Base-by-base conservation (phyloP, 2,113 vertebrate species). In the Bombycilla garrulus region DNA sequence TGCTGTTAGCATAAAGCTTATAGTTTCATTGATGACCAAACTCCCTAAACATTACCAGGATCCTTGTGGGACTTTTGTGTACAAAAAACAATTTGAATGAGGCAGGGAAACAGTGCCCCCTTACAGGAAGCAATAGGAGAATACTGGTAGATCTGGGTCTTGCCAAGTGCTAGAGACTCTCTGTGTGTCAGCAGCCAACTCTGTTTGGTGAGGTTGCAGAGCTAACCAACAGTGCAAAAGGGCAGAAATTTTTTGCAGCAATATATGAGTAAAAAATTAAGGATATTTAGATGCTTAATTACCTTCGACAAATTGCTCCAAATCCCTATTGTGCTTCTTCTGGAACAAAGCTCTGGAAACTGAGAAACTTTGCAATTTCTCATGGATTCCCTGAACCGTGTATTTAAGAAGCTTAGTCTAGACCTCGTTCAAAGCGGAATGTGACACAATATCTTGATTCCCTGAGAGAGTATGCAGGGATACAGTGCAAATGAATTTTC, bases 31-130 rank as follows among this genome's bases (percentile, higher is more conserved):
- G 57, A 42, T 65, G 29, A 29, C 5, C 31, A 86, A 69, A n/a
- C 11, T 19, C 9, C 6, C 14, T 19, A 18, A 54, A 22, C 3
- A 1, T 31, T 2, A 1, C 12, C 26, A 38, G 44, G n/a, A 36
- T 67, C 18, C 6, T 56, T 19, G 18, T 50, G 12, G 51, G 33
- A 47, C 20, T 91, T 84, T 84, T 70, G 33, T n/a, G 10, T 18
- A 45, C 33, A 42, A 87, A 69, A 79, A 1, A 4, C 24, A 58
- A 3, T 4, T 7, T 14, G 48, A 28, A 33, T 16, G 28, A 51
- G 26, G 16, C 11, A 62, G 69, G 57, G 29, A 60, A 80, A 36
- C 7, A 29, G 5, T 35, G 33, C 47, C 6, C 11, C 4, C 3
- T 47, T 15, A 40, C 23, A 10, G 19, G 25, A 12, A 79, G 40